phyloP scores from a whole-genome alignment of 2,888 invertebrate genomes.

The Mesopsocus fuscifrons region DNA sequence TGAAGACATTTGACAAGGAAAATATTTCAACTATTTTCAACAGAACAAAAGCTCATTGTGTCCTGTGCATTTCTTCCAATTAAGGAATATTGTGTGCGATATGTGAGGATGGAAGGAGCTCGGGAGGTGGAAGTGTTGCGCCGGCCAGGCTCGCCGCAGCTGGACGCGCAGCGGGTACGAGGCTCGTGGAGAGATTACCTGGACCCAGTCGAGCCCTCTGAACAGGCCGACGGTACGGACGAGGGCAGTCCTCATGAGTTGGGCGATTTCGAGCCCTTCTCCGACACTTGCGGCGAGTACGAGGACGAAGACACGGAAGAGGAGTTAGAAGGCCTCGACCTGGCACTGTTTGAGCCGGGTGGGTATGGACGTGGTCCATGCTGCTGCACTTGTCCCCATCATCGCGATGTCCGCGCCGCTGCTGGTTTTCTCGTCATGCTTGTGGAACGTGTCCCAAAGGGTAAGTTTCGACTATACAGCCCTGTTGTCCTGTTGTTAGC shows the following conservation, averaged over 20 bases:
- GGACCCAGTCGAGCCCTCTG: conserved; percentile 18
- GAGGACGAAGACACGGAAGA: conserved; percentile 21
- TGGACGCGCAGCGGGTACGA: conserved; percentile 19
- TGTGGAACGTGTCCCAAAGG: conserved; percentile 9
- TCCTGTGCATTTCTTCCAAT: no score
- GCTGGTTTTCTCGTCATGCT: conserved; percentile 8
- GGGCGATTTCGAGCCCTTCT: conserved; percentile 35
- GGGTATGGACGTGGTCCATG: conserved; percentile 22
- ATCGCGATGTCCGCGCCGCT: conserved; percentile 1
- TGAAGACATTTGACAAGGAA: no score
- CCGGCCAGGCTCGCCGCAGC: conserved; percentile 18
- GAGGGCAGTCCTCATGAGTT: conserved; percentile 25
- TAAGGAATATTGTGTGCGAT: no score
- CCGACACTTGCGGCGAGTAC: conserved; percentile 23
- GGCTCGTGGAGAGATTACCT: conserved; percentile 24
- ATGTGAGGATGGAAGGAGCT: no score
- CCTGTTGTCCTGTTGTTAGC: not conserved
- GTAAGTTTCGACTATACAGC: conserved; percentile 2
- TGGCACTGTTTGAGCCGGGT: conserved; percentile 40
- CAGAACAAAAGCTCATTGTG: no score
- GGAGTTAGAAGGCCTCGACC: conserved; percentile 47
- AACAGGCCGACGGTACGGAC: conserved; percentile 15
- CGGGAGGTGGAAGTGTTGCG: conserved; percentile 13
- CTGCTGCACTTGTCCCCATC: conserved; percentile 3
- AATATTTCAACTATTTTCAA: no score